A percentile compares a stretch with the other conserved stretches of the same genome.
These are phyloP conservation scores for Phrynosoma blainvillii DNA, from an alignment of 2,113 vertebrate species.

Conservation along the genomic window DNA sequence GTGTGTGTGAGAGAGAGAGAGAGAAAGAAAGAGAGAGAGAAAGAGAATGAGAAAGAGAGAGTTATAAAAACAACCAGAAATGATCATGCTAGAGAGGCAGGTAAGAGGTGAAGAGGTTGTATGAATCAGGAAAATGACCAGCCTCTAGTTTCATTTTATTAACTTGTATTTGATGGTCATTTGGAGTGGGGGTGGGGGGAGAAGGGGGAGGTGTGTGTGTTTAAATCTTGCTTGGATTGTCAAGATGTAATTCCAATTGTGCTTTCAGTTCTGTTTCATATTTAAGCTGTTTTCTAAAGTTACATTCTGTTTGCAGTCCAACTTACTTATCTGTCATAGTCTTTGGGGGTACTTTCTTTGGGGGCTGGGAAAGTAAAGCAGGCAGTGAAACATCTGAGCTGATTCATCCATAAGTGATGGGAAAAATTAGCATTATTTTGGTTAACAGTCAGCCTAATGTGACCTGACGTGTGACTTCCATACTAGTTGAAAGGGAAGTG, in stretches of 20 bases:
- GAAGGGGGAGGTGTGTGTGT: background rate
- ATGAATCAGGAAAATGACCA: background rate
- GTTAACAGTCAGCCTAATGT: conserved; percentile 41
- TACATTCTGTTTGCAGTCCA: background rate
- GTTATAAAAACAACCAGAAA: too few relatives aligned
- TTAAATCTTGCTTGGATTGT: background rate
- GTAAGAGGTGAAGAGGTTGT: background rate
- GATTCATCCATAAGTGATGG: background rate
- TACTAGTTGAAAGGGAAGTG: background rate
- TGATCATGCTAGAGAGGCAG: background rate
- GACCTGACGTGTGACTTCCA: background rate
- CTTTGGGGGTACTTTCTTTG: background rate
- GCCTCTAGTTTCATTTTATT: too few relatives aligned
- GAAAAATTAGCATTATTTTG: conserved; percentile 11
- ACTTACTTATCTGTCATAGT: background rate
- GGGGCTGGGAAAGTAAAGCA: background rate
- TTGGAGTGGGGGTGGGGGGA: background rate
- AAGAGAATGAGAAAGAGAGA: too few relatives aligned
- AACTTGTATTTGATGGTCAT: too few relatives aligned
- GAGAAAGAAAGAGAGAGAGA: too few relatives aligned
- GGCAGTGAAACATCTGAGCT: background rate
- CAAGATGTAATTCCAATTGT: background rate
- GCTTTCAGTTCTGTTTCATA: background rate
- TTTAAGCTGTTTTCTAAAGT: background rate
- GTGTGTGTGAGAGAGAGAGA: background rate